A percentile compares a stretch with the other conserved stretches of the same genome.
Conservation (phyloP, 2,888 invertebrate species). For the Meloe dianella region DNA sequence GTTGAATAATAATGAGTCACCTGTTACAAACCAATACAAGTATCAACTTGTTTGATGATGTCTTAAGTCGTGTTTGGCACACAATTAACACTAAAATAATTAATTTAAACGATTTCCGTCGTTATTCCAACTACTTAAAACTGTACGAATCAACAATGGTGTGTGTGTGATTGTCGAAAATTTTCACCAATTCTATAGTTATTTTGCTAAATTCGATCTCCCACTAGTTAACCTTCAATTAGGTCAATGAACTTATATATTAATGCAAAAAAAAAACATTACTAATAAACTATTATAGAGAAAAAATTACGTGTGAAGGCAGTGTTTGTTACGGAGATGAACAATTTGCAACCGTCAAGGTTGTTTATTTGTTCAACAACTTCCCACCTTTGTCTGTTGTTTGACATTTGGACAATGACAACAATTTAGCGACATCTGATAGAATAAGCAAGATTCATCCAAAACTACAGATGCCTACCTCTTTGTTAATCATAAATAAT, state of each 20-base stretch:
- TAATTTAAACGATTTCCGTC: neutral
- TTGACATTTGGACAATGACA: neutral
- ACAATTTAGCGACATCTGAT: neutral
- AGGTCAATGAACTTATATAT: neutral
- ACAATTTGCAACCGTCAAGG: slow-evolving; percentile 7
- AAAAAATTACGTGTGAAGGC: neutral
- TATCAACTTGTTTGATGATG: neutral
- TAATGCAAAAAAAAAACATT: neutral
- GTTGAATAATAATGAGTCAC: neutral
- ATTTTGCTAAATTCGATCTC: neutral
- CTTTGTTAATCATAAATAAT: too few relatives aligned
- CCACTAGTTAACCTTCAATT: neutral
- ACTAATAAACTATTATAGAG: neutral
- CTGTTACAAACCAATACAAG: neutral
- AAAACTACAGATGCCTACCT: neutral
- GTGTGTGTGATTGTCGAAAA: slow-evolving; percentile 5
- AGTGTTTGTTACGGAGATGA: neutral
- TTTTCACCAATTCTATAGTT: neutral
- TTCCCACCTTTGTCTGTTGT: slow-evolving; percentile 9
- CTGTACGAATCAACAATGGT: neutral
- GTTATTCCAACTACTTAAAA: neutral
- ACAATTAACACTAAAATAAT: neutral
- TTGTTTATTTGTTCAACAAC: slow-evolving; percentile 11
- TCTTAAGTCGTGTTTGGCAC: slow-evolving; percentile 1
- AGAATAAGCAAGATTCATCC: neutral